Evolutionary conservation across 2,888 invertebrate genomes (phyloP), one percentile per base, ranked within the genome.

Genomic region (Disparrhopalites patrizii): DNA sequence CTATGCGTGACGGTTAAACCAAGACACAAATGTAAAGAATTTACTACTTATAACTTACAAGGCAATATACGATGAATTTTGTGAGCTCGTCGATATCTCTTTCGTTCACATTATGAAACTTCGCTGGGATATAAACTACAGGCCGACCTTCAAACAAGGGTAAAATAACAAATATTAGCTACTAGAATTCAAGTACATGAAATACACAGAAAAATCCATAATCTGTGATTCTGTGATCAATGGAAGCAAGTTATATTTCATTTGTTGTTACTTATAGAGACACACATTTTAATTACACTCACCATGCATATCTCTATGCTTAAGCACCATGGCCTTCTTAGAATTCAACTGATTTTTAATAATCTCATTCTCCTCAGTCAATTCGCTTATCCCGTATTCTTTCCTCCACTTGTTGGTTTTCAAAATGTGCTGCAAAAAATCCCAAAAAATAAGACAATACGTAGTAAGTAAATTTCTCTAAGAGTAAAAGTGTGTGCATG

Each of bases 331-430:
- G 0, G 87, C 88, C 78, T 88, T 89, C 62, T 83, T 83, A 7
- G 78, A 78, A 67, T 82, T 79, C 67, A 83, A 78, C 78, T 88
- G 84, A 67, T 83, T 84, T 71, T 85, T 83, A 8, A 85, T 79
- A 20, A 79, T 78, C 10, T 82, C 81, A 71, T 80, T 77, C 40
- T 85, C 82, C 65, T 82, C 80, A 28, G 79, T 82, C 36, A 90
- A 78, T 10, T 82, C 81, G 25, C 81, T 79, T 2, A 89, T 87
- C 56, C 86, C 87, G 80, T 88, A 89, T 72, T 89, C 87, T 57
- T 81, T 81, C 69, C 88, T 83, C 90, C 90, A 90, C 80, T 88
- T 89, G 77, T 89, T 89, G 54, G 89, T 89, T 82, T 89, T 89
- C 68, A 89, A 79, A 76, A 89, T 84, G 60, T 87, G 88, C 87